A percentile compares a stretch with the other conserved stretches of the same genome.
Evolutionary conservation across 2,113 vertebrate species (phyloP).

Genomic region (Collichthys lucidus): DNA sequence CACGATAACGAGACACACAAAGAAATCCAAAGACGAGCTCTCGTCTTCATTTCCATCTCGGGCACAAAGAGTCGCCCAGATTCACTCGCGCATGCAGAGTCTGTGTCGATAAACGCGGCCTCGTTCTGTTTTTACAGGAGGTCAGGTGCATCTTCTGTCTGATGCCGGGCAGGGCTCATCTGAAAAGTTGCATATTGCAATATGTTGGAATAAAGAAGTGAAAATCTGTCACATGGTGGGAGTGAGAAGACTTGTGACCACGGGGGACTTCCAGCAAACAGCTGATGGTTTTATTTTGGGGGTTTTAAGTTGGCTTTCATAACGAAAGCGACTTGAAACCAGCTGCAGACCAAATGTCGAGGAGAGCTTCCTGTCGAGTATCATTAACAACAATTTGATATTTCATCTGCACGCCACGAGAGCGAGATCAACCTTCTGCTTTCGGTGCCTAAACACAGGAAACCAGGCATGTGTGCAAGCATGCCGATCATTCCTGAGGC

Average conservation of each 20-base stretch:
- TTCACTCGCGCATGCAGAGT: background rate
- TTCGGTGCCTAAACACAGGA: background rate
- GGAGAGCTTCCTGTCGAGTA: no score
- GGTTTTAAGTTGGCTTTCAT: no score
- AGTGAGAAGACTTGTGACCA: background rate
- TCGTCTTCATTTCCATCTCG: background rate
- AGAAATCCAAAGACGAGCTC: background rate
- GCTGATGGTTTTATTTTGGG: background rate
- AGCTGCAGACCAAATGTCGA: background rate
- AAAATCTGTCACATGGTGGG: slow-evolving; percentile 17
- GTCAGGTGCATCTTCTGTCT: no score
- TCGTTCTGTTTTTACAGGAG: no score
- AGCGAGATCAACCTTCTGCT: background rate
- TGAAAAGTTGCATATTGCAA: no score
- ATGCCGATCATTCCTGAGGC: slow-evolving; percentile 31
- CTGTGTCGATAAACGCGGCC: no score
- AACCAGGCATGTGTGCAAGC: background rate
- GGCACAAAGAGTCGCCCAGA: background rate
- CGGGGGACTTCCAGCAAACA: background rate
- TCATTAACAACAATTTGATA: no score
- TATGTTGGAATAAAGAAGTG: slow-evolving; percentile 21
- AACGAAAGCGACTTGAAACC: background rate
- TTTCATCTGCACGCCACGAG: no score
- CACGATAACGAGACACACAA: background rate
- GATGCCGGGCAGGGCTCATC: no score